Base-by-base conservation (phyloP, 2,113 vertebrate genomes). In the Phainopepla nitens region DNA sequence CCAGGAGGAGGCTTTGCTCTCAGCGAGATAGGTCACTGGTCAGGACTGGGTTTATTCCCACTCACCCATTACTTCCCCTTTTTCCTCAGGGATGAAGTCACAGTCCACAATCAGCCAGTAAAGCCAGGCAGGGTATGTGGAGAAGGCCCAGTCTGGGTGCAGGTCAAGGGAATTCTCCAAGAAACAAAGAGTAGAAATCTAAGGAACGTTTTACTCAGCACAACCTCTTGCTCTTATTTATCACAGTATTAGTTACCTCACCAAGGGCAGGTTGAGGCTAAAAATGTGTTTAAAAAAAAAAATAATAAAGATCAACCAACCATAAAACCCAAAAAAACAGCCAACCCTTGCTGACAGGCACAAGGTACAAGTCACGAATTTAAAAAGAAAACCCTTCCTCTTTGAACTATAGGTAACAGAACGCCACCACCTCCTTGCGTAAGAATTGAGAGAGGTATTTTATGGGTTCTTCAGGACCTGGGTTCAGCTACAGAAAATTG, bases 21-120 rank as follows among this genome's bases (percentile, higher is more conserved):
- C 28, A 39, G 33, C 0, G 0, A 77, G 58, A 16, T 1, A 5
- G 0, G 0, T 10, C 12, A n/a, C 15, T 33, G 39, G 13, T 36
- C 68, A 53, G 29, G 79, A 29, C 9, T 33, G 27, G 13, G 9
- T 56, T 79, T 85, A n/a, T n/a, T 57, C 42, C 22, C 28, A 33
- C 15, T 16, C 17, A 33, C 5, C 15, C 23, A 61, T 21, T 4
- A 2, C 21, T 51, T 20, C 17, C 28, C 21, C 29, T 28, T 49
- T 12, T 4, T 73, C 15, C 35, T 70, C 2, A 2, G 41, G 20
- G 12, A 35, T 9, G 49, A 83, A 93, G 54, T 10, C 45, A 27
- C 23, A 65, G 58, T 28, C 42, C 6, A 2, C 25, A 45, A 4
- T 22, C 24, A 39, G 0, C 2, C 29, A 45, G 14, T 27, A 53